Evolutionary conservation across 1,140 invertebrate genomes (phyloP).

Genomic region (Psilanteris sp.): DNA sequence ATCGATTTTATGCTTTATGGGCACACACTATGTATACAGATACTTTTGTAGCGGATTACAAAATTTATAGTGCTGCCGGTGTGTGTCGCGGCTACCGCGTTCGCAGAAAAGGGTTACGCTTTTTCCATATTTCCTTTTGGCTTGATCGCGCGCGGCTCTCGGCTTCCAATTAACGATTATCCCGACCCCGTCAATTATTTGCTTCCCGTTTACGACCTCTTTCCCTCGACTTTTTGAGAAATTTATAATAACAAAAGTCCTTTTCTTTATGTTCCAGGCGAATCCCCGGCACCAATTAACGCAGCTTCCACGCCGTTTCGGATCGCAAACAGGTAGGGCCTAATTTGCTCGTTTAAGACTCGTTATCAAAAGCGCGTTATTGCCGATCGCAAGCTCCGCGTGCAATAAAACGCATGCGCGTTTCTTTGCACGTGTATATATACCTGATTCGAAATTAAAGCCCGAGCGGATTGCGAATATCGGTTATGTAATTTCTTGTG

Average conservation of each 20-base stretch:
- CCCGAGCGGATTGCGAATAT: no score
- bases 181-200: not conserved
- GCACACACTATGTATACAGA: slow-evolving; percentile 37
- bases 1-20: slow-evolving; percentile 59
- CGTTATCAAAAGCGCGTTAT: no score
- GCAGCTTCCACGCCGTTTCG: no score
- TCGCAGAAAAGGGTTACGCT: slow-evolving; percentile 50
- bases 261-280: not conserved
- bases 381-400: no score
- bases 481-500: no score
- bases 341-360: no score
- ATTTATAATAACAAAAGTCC: not conserved
- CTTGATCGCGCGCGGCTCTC: slow-evolving; percentile 11
- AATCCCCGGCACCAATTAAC: not conserved
- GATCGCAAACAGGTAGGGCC: no score
- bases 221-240: not conserved
- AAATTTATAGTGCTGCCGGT: slow-evolving; percentile 40
- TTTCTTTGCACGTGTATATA: no score
- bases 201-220: not conserved
- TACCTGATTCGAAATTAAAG: no score
- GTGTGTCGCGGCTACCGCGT: slow-evolving; percentile 25
- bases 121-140: slow-evolving; percentile 33
- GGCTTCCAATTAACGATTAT: slow-evolving; percentile 11
- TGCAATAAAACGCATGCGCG: no score
- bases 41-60: slow-evolving; percentile 43